Base-by-base conservation (phyloP, 2,888 invertebrate genomes). In the Mechanitis mazaeus region DNA sequence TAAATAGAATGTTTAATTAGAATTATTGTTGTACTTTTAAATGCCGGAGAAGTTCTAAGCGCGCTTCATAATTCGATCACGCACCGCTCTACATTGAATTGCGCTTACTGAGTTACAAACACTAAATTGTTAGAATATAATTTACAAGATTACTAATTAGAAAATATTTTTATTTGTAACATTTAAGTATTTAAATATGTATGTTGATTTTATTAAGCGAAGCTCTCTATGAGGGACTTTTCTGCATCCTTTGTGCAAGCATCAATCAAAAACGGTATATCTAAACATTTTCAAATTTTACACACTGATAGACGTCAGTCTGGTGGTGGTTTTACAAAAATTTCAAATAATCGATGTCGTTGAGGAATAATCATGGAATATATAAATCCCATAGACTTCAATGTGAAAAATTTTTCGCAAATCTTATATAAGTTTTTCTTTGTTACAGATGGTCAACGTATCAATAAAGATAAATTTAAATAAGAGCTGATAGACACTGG, bases 1-100 rank as follows among this genome's bases (percentile, higher is more conserved):
- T 63, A 60, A 72, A 73, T 70, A 69, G 71, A 73, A 76, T 71
- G 72, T 71, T 77, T 80, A 79, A 81, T 82, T 81, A 77, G 70
- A 76, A 72, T 75, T 79, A 78, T 79, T 80, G 78, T 79, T 79
- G 76, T 77, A 75, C 73, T 76, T 77, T 72, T 65, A 68, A 72
- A 72, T 68, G 69, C 58, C 64, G 58, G 69, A 69, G 69, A 71
- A 68, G 68, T 70, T 67, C 63, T 64, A 66, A 65, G 31, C 45
- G 68, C 67, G 69, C 73, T 76, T 73, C 72, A 70, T 73, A 81
- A 78, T 80, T 72, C 68, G 75, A 78, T 81, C 83, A 82, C 81
- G 80, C 76, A 72, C 77, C 68, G 68, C 70, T 72, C 71, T 72
- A 73, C 75, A 76, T 68, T 73, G 74, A 77, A 79, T 77, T 75